A percentile compares a stretch with the other conserved stretches of the same genome.
These are phyloP conservation scores for Amphiprion percula DNA, from an alignment of 2,113 vertebrate genomes.

Conservation along the genomic window DNA sequence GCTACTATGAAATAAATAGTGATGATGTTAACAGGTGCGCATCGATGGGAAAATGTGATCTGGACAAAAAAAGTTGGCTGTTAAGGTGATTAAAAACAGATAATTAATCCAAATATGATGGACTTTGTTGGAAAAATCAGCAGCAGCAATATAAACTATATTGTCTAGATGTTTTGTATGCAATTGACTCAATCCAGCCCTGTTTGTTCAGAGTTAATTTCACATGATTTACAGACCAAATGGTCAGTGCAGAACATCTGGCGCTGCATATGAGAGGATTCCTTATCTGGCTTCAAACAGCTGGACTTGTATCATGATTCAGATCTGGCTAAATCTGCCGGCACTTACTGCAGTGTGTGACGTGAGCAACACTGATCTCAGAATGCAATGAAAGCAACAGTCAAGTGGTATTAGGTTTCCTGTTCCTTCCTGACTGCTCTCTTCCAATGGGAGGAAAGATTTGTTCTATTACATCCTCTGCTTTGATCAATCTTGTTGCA, in stretches of 20 bases:
- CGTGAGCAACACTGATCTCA: conserved; percentile 5
- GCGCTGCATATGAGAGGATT: conserved; percentile 11
- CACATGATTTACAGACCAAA: not conserved
- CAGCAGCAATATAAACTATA: not conserved
- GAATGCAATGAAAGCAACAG: conserved; percentile 15
- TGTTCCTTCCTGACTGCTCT: conserved; percentile 1
- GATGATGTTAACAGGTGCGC: too few species aligned
- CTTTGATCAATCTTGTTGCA: conserved; percentile 36
- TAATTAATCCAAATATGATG: too few species aligned
- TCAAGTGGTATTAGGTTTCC: not conserved
- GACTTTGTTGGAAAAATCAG: too few species aligned
- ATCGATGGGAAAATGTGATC: too few species aligned
- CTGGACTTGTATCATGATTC: conserved; percentile 15
- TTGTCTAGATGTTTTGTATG: not conserved
- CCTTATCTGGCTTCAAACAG: conserved; percentile 35
- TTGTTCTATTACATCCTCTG: not conserved
- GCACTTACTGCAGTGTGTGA: not conserved
- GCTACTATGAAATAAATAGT: too few species aligned
- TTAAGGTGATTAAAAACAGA: too few species aligned
- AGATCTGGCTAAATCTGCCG: conserved; percentile 26
- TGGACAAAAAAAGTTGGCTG: too few species aligned
- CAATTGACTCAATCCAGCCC: not conserved
- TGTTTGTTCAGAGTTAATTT: conserved; percentile 18
- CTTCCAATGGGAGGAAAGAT: not conserved
- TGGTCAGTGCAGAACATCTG: conserved; percentile 16